Base-by-base conservation (phyloP, 1,140 invertebrate genomes). In the Hylaeus anthracinus region DNA sequence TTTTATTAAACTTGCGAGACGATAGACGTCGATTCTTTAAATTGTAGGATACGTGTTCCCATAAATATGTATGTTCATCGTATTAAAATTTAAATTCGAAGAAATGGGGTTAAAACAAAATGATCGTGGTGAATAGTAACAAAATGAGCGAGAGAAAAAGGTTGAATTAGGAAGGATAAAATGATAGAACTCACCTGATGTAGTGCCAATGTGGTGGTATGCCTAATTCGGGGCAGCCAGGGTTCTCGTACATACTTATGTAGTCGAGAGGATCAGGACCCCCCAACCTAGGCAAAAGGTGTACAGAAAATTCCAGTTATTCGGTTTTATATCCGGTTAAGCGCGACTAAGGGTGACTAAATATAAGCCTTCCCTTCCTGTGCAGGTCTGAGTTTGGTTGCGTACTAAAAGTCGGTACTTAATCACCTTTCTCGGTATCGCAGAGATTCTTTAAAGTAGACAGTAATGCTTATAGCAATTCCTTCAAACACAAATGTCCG, bases 191-290 rank as follows among this genome's bases (percentile, higher is more conserved):
- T 84, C 91, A 96, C 96, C 96, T 98, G 48, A 99, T 95, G 90
- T 99, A 99, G 93, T 99, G 98, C 98, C 98, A 99, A 91, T 99
- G 98, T 8, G 97, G 96, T 51, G 97, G 97, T 70, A 99, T 96
- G 70, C 96, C 95, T 80, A 96, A 94, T 66, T 96, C 95, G 26
- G 95, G 94, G 84, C 96, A 95, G 0, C 98, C 98, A 65, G 96
- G 95, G 93, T 98, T 98, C 85, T 96, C 95, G 93, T 98, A 99
- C 97, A 99, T 99, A 88, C 97, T 98, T 84, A 99, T 98, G 90
- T 99, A 99, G 94, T 99, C 98, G 69, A 99, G 92, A 12, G 98
- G 98, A 94, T 99, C 98, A 55, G 98, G 97, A 41, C 98, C 98
- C 56, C 98, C 98, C n/a, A 98, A 92, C 97, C 97, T 97, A 90